Evolutionary conservation across 1,140 invertebrate genomes (phyloP), one percentile per base, ranked within the genome.

Genomic region (Thaumetopoea pityocampa): DNA sequence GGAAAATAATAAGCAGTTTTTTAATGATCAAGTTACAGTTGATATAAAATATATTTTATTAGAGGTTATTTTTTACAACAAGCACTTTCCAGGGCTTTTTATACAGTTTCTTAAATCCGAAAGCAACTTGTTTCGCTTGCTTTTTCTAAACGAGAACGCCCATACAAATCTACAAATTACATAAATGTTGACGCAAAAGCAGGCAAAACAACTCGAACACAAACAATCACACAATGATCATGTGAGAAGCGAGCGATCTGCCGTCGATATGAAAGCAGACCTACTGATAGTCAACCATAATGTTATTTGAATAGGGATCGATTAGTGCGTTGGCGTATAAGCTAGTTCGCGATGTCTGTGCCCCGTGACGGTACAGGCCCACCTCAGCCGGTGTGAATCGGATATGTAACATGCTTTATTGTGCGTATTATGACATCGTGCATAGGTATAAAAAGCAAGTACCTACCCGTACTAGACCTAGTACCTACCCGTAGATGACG

Each of bases 351-450:
- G 59, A 57, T 62, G 59, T 63, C 54, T 49, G 67, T 67, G 65
- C 51, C 51, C 48, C 52, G 22, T 37, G 43, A 37, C 34, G 35
- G 27, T n/a, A 43, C 22, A 41, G 52, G 65, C 58, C n/a, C 63
- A 70, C 63, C 62, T 56, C 33, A 59, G 74, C 78, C 74, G 67
- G 77, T 83, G 79, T 83, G 79, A 83, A 83, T 83, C 79, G 79
- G 79, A 60, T 55, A 57, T 59, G 49, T 59, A 15, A 60, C 58
- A 65, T 70, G 63, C 64, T 44, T 49, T 52, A 30, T 55, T 49
- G 56, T 67, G 50, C 44, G 49, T 40, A 38, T 34, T 17, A 51
- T 57, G 56, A 47, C 41, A 57, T 34, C 38, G 55, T 52, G 55
- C 49, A 24, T 49, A 23, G 35, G 45, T 19, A 8, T n/a, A 28